Percentiles rank a stretch among this genome's conserved stretches.
phyloP scores from a whole-genome alignment of 2,797 vertebrate species.

The Prunella strophiata region DNA sequence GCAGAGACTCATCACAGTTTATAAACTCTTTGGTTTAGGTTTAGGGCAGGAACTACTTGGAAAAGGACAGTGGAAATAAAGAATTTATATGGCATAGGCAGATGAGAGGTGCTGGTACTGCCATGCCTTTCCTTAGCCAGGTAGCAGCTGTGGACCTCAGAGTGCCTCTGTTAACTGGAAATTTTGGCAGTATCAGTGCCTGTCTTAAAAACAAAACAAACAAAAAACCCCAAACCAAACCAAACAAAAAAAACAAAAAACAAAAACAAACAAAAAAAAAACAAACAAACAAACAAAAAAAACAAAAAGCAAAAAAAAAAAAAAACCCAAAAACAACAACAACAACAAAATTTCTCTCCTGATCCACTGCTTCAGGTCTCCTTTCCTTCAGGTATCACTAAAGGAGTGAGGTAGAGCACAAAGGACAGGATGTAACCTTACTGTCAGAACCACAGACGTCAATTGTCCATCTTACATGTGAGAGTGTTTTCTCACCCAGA shows the following conservation, averaged over 20 bases:
- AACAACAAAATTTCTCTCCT: background rate
- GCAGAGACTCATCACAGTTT: background rate
- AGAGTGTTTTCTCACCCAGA: background rate
- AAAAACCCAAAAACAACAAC: too few species aligned
- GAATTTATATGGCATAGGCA: background rate
- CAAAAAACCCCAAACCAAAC: too few species aligned
- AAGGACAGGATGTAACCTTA: background rate
- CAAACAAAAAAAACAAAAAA: too few species aligned
- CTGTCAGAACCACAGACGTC: background rate
- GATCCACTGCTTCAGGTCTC: background rate
- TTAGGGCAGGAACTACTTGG: background rate
- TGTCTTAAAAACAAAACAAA: background rate
- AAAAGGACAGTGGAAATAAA: background rate
- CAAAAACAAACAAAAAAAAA: too few species aligned
- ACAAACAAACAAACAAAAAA: too few species aligned
- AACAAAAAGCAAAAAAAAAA: too few species aligned
- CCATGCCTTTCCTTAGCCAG: background rate
- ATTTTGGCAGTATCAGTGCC: background rate
- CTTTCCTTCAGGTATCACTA: background rate
- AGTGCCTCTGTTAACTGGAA: rapidly evolving
- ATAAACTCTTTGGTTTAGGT: background rate
- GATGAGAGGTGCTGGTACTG: background rate
- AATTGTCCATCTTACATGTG: background rate
- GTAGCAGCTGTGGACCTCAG: background rate
- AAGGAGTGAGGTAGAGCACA: background rate